Base-by-base conservation (phyloP, 53 echinoderm and acorn worm genomes). In the Echinarachnius parma region DNA sequence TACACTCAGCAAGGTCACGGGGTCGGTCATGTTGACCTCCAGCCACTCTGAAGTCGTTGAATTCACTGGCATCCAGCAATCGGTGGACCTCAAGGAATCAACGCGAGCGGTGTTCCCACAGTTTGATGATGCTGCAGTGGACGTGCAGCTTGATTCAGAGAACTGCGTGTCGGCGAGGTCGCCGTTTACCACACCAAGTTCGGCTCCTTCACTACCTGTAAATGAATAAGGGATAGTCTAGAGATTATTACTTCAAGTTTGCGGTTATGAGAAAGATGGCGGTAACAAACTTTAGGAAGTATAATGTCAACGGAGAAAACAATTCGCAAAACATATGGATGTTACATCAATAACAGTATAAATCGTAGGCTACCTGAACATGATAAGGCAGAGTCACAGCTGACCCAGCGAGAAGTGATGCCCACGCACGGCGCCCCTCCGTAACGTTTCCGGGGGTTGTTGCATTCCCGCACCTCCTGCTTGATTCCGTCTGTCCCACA, bases 21-120 rank as follows among this genome's bases (percentile, higher is more conserved):
- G 58, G 32, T 83, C 83, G 18, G 74, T 71, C 31, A 88, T 45
- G 57, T 83, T 64, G 30, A 88, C 88, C 79, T 83, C 57, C 26
- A 83, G 39, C 88, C 88, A 88, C 15, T 84, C 75, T 10, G 78
- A 59, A 15, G 36, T 56, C 1, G 71, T 84, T 0, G 88, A 78
- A 34, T 53, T 75, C 0, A 55, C 58, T 24, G 88, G 88, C 20
- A 83, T 79, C 88, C 88, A 88, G 75, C 88, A 88, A 28, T 83
- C 55, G 19, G 69, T 53, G 28, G 9, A 42, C 0, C 62, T 59
- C 0, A 57, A 46, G 45, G 79, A 79, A 28, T 79, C 75, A 27
- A 88, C 29, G 8, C 88, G 62, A 0, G 79, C 88, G 66, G 64
- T 76, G 39, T 31, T 75, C 15, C 79, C 80, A 25, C 83, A 88